Conservation (phyloP, 2,797 vertebrate genomes). For the Sebastes variabilis region DNA sequence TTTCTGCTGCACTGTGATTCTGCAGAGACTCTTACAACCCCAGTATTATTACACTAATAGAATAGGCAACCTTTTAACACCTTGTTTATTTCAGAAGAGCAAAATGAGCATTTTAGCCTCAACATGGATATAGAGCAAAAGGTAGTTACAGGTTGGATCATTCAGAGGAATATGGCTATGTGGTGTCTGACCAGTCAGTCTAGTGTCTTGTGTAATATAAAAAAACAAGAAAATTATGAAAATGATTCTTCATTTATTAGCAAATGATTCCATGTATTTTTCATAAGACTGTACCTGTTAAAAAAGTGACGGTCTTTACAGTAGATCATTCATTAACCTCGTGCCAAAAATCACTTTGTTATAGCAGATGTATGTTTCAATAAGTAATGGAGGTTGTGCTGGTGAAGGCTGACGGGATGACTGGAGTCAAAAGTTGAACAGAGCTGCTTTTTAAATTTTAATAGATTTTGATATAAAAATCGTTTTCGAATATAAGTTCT, state of each 20-base stretch:
- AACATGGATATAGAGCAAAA: background rate
- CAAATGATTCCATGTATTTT: background rate
- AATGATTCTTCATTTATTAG: background rate
- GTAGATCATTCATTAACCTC: background rate
- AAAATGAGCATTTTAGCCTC: background rate
- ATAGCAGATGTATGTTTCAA: background rate
- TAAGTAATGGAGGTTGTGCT: background rate
- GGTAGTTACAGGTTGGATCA: background rate
- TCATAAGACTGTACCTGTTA: background rate
- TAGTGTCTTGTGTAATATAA: background rate
- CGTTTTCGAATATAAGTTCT: background rate
- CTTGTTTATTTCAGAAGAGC: background rate
- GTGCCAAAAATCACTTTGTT: background rate
- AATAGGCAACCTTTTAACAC: background rate
- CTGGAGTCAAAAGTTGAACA: background rate
- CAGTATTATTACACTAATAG: background rate
- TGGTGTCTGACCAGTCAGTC: background rate
- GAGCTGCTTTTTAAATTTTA: background rate
- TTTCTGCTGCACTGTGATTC: background rate
- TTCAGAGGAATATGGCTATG: background rate
- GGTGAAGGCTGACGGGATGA: background rate
- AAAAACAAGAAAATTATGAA: background rate
- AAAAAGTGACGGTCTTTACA: background rate
- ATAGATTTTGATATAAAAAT: constrained; percentile 2
- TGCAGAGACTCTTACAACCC: background rate